Evolutionary conservation across 1,140 invertebrate genomes (phyloP), one percentile per base, ranked within the genome.

Genomic region (Megalopta genalis): DNA sequence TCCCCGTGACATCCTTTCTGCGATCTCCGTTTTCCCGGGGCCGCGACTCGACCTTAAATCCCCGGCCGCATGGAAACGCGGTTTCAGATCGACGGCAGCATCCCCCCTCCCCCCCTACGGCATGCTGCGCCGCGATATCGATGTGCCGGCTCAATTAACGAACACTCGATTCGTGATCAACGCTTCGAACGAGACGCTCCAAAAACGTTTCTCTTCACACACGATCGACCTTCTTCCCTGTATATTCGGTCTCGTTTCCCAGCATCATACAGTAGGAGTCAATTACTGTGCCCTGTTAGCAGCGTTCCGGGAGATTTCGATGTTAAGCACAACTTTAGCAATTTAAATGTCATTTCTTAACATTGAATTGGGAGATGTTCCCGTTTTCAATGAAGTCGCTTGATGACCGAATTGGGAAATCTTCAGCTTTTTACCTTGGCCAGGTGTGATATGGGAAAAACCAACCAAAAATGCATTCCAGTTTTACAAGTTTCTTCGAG

Each of bases 1-100:
- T 81, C 80, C 68, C 67, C 80, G 67, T 67, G 62, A 72, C 67
- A 70, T 66, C 70, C 63, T 79, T 73, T 46, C 39, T 49, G 39
- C 37, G 32, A 16, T 70, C 37, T 42, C 27, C 27, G 42, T 77
- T 70, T 70, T 39, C 57, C 46, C 18, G 25, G 37, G 21, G 21
- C 25, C 18, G 25, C 49, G 21, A 21, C 25, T 49, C 49, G 27
- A 71, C 57, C 57, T 77, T 77, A 69, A 77, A 62, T 62, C 54
- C 12, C 25, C 6, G 10, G n/a, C 37, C n/a, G 54, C 21, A n/a
- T 23, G 63, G n/a, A 67, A 65, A 65, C 42, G 10, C 25, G 39
- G 39, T 7, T 59, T 21, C 49, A 52, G 49, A 10, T 46, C 54
- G 57, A 68, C 2, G n/a, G 18, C 10, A 21, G 27, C 12, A 0